These are phyloP conservation scores for Lanistes nyassanus DNA, from an alignment of 1,140 invertebrate genomes.

Conservation along the genomic window DNA sequence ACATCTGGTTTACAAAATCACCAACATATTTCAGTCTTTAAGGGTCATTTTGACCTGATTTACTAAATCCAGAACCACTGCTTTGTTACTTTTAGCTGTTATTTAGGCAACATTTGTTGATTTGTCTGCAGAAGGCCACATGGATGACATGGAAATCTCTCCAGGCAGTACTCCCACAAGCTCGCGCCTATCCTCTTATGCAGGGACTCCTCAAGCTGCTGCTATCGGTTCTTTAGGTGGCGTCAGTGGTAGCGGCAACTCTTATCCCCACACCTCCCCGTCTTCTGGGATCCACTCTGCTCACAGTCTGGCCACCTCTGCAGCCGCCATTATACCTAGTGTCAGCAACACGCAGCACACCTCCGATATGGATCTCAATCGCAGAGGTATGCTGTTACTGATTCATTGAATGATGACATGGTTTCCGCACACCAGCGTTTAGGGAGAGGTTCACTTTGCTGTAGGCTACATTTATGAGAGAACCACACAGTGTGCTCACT, in stretches of 20 bases:
- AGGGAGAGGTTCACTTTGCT: no score
- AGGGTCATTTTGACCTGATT: no score
- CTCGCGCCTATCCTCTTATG: constrained; percentile 54
- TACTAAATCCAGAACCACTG: no score
- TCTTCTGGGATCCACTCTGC: neutral
- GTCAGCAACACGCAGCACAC: constrained; percentile 68
- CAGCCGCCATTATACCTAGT: neutral
- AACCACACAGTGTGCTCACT: no score
- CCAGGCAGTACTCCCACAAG: constrained; percentile 73
- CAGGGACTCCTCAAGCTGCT: constrained; percentile 33
- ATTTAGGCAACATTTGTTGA: neutral
- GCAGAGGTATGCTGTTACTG: constrained; percentile 20
- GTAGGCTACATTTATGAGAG: no score
- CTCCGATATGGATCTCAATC: constrained; percentile 61
- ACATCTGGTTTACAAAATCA: no score
- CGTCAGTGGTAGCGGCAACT: neutral
- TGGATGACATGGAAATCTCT: constrained; percentile 87
- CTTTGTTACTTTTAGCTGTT: no score
- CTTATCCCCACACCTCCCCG: neutral
- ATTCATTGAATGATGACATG: no score
- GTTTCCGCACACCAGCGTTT: no score
- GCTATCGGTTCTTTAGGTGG: constrained; percentile 58
- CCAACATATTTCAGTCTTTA: no score
- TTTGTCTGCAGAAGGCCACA: constrained; percentile 21
- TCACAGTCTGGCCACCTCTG: neutral